A percentile compares a stretch with the other conserved stretches of the same genome.
Evolutionary conservation across 2,797 vertebrate genomes (phyloP).

Genomic region (Netta rufina): DNA sequence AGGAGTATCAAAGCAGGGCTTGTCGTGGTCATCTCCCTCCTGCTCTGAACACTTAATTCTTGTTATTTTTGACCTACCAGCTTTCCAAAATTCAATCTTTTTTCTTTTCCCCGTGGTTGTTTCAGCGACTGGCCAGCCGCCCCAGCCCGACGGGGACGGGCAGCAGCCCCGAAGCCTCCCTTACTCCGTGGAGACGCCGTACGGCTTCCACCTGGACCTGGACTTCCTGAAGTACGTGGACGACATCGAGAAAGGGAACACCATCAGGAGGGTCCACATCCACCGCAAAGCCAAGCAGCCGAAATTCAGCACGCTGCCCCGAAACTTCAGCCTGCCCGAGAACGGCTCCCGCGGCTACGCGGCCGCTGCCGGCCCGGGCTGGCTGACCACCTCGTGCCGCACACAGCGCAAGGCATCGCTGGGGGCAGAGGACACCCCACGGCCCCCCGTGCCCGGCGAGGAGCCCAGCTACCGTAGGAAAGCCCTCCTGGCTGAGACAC

Average conservation of each 20-base stretch:
- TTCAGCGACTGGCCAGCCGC: slow-evolving; percentile 84
- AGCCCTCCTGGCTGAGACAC: slow-evolving; percentile 55
- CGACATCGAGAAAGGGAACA: slow-evolving; percentile 98
- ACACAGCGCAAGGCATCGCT: slow-evolving; percentile 84
- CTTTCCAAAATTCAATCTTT: not conserved
- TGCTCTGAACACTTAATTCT: not conserved
- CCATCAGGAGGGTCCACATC: slow-evolving; percentile 93
- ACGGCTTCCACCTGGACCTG: slow-evolving; percentile 96
- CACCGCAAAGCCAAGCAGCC: slow-evolving; percentile 91
- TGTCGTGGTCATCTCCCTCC: not conserved
- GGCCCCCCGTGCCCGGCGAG: slow-evolving; percentile 59
- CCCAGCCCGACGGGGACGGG: slow-evolving; percentile 80
- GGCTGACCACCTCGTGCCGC: slow-evolving; percentile 84
- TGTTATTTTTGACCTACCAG: not conserved
- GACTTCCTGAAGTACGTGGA: slow-evolving; percentile 99
- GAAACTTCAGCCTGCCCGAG: slow-evolving; percentile 95
- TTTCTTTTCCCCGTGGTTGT: slow-evolving; percentile 1
- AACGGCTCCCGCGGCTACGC: slow-evolving; percentile 74
- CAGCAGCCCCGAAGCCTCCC: slow-evolving; percentile 89
- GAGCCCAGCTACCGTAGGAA: slow-evolving; percentile 72
- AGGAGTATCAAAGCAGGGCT: not conserved
- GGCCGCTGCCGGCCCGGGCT: slow-evolving; percentile 78
- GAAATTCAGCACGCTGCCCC: slow-evolving; percentile 95
- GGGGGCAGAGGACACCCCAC: slow-evolving; percentile 82
- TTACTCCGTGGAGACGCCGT: slow-evolving; percentile 97